phyloP scores from a whole-genome alignment of 2,113 vertebrate species.

The Prionailurus bengalensis region DNA sequence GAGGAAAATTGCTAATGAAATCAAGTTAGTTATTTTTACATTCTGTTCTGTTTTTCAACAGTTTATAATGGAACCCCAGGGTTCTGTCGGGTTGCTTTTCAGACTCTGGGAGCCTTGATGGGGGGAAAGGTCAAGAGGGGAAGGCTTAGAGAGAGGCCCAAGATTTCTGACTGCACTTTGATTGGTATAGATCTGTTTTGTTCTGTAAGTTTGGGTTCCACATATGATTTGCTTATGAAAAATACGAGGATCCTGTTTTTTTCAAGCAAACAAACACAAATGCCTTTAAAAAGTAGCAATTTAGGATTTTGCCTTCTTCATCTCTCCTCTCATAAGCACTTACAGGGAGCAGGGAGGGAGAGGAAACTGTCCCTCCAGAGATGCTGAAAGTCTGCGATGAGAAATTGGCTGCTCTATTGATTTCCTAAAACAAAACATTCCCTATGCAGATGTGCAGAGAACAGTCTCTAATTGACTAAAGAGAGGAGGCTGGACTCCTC shows the following conservation, averaged over 20 bases:
- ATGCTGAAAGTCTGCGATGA: neutral
- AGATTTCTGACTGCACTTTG: neutral
- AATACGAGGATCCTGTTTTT: neutral
- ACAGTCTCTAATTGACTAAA: neutral
- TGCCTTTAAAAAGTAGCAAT: neutral
- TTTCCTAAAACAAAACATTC: conserved; percentile 20
- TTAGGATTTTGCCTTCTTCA: neutral
- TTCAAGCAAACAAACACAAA: neutral
- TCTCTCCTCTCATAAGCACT: neutral
- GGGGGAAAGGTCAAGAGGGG: neutral
- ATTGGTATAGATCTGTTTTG: neutral
- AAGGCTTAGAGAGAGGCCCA: neutral
- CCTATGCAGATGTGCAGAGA: neutral
- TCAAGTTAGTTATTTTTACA: neutral
- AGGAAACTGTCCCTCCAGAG: neutral
- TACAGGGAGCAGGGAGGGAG: neutral
- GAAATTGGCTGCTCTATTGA: neutral
- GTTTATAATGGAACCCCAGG: neutral
- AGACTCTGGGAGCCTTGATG: neutral
- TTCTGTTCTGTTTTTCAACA: neutral
- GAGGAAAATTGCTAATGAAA: neutral
- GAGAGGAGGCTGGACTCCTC: neutral
- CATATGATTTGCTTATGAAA: neutral
- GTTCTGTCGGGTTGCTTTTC: neutral
- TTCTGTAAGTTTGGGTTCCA: neutral